Conservation (phyloP, 2,797 vertebrate genomes). For the Dermochelys coriacea region DNA sequence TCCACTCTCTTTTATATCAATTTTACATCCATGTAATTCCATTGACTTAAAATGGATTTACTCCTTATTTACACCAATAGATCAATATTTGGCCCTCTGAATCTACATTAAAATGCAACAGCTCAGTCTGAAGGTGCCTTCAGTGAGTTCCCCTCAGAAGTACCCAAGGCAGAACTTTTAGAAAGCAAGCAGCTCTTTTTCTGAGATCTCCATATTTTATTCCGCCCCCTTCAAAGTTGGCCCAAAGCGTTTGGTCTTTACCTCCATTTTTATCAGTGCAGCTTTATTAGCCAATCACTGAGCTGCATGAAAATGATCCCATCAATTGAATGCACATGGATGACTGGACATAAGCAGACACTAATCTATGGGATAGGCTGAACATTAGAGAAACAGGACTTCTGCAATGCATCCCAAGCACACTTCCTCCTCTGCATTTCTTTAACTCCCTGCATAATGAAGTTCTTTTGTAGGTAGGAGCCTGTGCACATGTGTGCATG, state of each 20-base stretch:
- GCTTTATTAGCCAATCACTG: neutral
- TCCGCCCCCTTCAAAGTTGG: neutral
- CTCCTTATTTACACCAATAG: neutral
- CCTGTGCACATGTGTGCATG: accelerated
- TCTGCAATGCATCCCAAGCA: neutral
- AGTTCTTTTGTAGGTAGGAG: neutral
- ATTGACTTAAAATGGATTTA: neutral
- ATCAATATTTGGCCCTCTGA: neutral
- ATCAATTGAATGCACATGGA: neutral
- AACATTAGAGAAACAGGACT: neutral
- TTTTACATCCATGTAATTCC: neutral
- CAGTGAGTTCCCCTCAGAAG: neutral
- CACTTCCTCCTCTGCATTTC: neutral
- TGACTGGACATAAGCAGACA: neutral
- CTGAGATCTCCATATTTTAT: neutral
- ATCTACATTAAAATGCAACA: neutral
- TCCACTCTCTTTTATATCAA: neutral
- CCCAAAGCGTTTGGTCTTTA: neutral
- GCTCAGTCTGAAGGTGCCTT: neutral
- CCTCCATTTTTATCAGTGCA: neutral
- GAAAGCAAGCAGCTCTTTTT: neutral
- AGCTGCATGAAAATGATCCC: neutral
- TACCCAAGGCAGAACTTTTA: neutral
- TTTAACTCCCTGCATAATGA: neutral
- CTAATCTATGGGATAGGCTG: neutral